Conservation (phyloP, 2,113 vertebrate species). For the Oenanthe oenanthe region DNA sequence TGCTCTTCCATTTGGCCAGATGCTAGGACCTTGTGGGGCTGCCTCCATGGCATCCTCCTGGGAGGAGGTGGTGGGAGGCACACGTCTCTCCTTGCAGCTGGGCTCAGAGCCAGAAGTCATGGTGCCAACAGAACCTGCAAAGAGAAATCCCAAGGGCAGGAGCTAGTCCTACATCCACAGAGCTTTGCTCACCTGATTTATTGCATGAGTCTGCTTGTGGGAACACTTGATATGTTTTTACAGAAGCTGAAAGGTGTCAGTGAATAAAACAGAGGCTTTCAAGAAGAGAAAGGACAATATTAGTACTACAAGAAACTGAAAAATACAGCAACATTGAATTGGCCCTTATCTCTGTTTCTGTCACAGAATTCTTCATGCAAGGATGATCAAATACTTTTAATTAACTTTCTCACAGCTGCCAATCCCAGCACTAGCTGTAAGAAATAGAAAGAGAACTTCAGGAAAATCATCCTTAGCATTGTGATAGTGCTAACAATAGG, state of each 20-base stretch:
- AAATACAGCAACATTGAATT: not conserved
- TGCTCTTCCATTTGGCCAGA: not conserved
- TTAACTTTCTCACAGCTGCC: not conserved
- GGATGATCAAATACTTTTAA: not conserved
- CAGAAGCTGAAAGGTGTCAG: conserved; percentile 35
- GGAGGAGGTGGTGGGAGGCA: not conserved
- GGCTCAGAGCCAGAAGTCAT: not conserved
- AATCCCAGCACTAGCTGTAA: not conserved
- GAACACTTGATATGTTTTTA: conserved; percentile 2
- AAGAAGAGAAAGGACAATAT: not conserved
- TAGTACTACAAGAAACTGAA: not conserved
- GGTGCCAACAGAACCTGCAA: conserved; percentile 1
- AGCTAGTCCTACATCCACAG: not conserved
- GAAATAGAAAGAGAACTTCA: not conserved
- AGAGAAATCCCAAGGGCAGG: conserved; percentile 7
- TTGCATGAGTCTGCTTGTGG: not conserved
- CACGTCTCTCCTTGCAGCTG: not conserved
- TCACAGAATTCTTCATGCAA: not conserved
- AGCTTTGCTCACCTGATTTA: conserved; percentile 25
- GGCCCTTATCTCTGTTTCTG: not conserved
- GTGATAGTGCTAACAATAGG: not conserved
- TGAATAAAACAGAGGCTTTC: conserved; percentile 28
- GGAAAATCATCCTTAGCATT: not conserved
- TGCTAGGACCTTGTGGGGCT: not conserved
- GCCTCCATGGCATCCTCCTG: not conserved